Evolutionary conservation across 2,113 vertebrate species (phyloP).

Genomic region (Xiphorhynchus elegans): DNA sequence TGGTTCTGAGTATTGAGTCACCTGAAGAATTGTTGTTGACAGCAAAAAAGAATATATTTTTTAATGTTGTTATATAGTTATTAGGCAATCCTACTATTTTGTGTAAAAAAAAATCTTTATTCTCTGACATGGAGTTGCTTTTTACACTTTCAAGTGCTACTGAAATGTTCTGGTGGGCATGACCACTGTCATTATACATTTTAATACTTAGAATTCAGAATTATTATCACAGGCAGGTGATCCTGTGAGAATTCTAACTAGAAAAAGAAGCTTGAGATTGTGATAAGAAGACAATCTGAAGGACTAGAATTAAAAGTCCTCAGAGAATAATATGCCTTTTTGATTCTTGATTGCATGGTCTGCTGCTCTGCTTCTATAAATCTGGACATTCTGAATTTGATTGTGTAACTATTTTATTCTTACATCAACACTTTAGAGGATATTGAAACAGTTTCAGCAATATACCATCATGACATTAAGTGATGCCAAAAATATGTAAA

Average conservation of each 20-base stretch:
- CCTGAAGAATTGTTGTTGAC: neutral
- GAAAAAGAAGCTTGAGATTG: neutral
- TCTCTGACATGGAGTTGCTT: neutral
- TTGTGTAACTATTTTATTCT: neutral
- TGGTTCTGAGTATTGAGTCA: neutral
- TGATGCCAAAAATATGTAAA: neutral
- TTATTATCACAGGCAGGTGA: neutral
- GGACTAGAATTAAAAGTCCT: neutral
- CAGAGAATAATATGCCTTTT: neutral
- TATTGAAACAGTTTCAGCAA: neutral
- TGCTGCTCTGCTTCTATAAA: neutral
- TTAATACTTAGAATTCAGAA: neutral
- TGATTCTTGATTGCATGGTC: neutral
- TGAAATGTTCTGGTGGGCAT: neutral
- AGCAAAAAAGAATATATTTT: neutral
- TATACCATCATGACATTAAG: neutral
- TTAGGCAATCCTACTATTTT: neutral
- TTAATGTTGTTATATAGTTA: neutral
- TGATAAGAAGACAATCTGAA: neutral
- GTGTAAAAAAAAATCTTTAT: neutral
- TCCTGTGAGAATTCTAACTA: neutral
- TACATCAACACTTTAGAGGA: neutral
- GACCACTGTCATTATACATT: neutral
- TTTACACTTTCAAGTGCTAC: neutral
- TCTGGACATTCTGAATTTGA: neutral